Percentiles rank a stretch among this genome's conserved stretches.
phyloP scores from a whole-genome alignment of 2,797 vertebrate species.

The Odontamblyopus lacepedii region DNA sequence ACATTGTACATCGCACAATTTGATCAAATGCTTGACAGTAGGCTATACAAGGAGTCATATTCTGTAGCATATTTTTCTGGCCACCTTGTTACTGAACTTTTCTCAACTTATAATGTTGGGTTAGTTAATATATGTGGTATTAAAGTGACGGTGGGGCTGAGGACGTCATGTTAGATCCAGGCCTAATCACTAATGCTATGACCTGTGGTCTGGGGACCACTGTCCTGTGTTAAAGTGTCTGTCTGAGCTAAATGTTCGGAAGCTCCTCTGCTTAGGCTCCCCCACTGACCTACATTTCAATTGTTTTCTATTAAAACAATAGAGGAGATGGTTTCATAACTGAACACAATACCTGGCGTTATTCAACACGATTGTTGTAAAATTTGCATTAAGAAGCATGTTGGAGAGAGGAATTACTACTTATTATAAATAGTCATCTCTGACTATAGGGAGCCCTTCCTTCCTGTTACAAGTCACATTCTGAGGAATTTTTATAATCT shows the following conservation, averaged over 20 bases:
- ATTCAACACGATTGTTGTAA: constrained; percentile 63
- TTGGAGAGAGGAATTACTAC: not conserved
- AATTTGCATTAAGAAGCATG: not conserved
- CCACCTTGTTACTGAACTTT: too few species aligned
- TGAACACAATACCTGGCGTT: constrained; percentile 80
- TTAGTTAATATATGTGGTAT: constrained; percentile 16
- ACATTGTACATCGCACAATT: not conserved
- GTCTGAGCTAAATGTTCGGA: constrained; percentile 74
- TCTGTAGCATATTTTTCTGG: too few species aligned
- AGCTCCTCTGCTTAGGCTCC: constrained; percentile 64
- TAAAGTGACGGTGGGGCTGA: constrained; percentile 42
- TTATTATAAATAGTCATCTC: too few species aligned
- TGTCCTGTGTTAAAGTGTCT: constrained; percentile 70
- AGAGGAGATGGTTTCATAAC: constrained; percentile 76
- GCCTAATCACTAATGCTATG: constrained; percentile 60
- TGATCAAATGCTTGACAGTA: not conserved
- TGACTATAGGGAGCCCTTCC: too few species aligned
- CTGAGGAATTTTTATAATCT: too few species aligned
- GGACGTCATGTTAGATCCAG: constrained; percentile 62
- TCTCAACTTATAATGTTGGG: not conserved
- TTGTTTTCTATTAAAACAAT: constrained; percentile 80
- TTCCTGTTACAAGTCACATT: too few species aligned
- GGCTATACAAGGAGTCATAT: not conserved
- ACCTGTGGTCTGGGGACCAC: constrained; percentile 60
- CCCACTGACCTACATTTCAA: constrained; percentile 84